These are phyloP conservation scores for Calliphora vomitoria DNA, from an alignment of 2,888 invertebrate species.

Conservation along the genomic window DNA sequence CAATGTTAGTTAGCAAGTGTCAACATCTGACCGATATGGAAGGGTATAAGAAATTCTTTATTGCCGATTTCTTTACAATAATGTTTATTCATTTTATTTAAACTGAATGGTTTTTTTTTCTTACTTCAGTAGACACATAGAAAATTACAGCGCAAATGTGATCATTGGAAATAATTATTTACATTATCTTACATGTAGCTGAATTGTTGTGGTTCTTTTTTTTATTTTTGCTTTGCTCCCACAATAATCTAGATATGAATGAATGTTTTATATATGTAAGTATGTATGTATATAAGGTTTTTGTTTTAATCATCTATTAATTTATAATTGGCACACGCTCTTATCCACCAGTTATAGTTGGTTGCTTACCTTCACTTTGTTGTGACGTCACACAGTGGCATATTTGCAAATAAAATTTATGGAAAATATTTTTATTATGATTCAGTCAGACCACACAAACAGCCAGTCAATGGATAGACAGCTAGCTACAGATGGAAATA, in stretches of 20 bases:
- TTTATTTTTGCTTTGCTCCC: slow-evolving; percentile 44
- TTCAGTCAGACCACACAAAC: slow-evolving; percentile 16
- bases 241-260: slow-evolving; percentile 24
- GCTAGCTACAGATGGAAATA: not conserved
- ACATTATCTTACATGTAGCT: slow-evolving; percentile 44
- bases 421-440: slow-evolving; percentile 53
- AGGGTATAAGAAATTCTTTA: slow-evolving; percentile 22
- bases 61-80: slow-evolving; percentile 19
- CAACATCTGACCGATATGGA: no score
- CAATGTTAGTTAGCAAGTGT: no score
- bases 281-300: no score
- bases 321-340: slow-evolving; percentile 53
- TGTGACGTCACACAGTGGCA: slow-evolving; percentile 65
- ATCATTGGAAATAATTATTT: slow-evolving; percentile 52
- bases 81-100: slow-evolving; percentile 39
- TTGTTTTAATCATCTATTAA: not conserved
- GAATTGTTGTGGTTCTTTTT: slow-evolving; percentile 48
- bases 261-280: no score
- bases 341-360: slow-evolving; percentile 10
- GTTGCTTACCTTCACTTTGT: slow-evolving; percentile 31
- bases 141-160: slow-evolving; percentile 22
- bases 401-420: slow-evolving; percentile 28
- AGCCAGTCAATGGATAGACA: not conserved
- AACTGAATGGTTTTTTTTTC: slow-evolving; percentile 1
- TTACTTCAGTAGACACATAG: not conserved